Evolutionary conservation across 2,888 invertebrate species (phyloP), one percentile per base, ranked within the genome.

Genomic region (Cephalotes varians): DNA sequence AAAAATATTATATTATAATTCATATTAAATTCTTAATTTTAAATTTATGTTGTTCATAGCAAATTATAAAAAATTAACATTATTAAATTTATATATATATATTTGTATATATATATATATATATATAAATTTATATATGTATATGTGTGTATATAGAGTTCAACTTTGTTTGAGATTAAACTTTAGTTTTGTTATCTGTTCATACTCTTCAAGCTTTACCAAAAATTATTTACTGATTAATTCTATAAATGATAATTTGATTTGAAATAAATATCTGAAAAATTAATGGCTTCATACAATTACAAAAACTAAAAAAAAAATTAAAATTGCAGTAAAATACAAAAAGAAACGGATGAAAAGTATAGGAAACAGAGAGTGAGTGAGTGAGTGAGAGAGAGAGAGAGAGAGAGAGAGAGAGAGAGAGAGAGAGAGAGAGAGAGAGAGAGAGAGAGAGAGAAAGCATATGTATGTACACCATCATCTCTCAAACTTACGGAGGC

Each of bases 401-500:
- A n/a, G n/a, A n/a, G n/a, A n/a, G n/a, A n/a, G n/a, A n/a, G n/a
- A n/a, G 64, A 37, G 51, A 34, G 65, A 37, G 67, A 76, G 34
- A 58, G 5, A 15, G 18, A n/a, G 2, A 28, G 10, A 28, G 18
- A 47, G n/a, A 9, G 67, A 31, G 31, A 31, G 47, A 31, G 21
- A 28, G 60, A 73, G 58, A 72, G 21, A n/a, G 18, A 10, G 10
- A 44, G 9, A 25, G 10, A 31, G 47, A 12, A n/a, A 31, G 21
- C 2, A 15, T 2, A 7, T 25, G 62, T 62, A 31, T 82, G 76
- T 18, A 86, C 86, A 86, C 86, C 85, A 89, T 90, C 90, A 91
- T 93, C 91, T 91, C 91, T 92, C 91, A 92, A 91, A 92, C 91
- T 92, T 92, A 91, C 90, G 91, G 86, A 90, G 90, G 87, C 85